Base-by-base conservation (phyloP, 1,140 invertebrate genomes). In the Oryzaephilus surinamensis region DNA sequence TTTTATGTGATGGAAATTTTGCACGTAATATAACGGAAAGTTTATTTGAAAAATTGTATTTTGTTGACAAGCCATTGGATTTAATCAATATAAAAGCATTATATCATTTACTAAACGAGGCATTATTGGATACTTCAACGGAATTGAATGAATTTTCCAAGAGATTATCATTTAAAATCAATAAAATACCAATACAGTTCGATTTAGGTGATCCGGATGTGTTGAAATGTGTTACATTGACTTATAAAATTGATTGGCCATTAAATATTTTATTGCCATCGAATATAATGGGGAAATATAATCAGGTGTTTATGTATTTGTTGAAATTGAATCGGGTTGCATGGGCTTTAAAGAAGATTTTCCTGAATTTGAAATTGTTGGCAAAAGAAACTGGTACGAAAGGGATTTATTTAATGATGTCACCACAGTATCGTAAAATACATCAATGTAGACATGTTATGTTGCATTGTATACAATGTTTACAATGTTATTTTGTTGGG, bases 1-100 rank as follows among this genome's bases (percentile, higher is more conserved):
- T 85, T 43, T 50, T 86, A 6, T 62, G 84, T 55, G 81, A 85
- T 46, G 81, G 81, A 1, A 79, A 84, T 54, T 86, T 84, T 57
- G 74, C 76, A 1, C 73, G 71, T 14, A 74, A 71, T 39, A 69
- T 86, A 3, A 79, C 77, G 8, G 64, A 70, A 8, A 76, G 73
- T 27, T 56, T 86, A 11, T 80, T 82, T 42, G 58, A 65, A 1
- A 74, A 75, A 39, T 55, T 84, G 19, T 73, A 76, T 21, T 63
- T 70, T 11, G 74, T 71, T 2, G 54, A 71, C 2, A 64, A 69
- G 44, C 79, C 81, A 0, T 58, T 64, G n/a, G 74, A 80, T 38
- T 50, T 84, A 13, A 68, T 83, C 20, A 81, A 82, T 58, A 75
- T 72, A 23, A 69, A 72, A 0, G 73, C 73, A 2, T 53, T 83